Conservation (phyloP, 2,888 invertebrate genomes). For the Xanthia togata region DNA sequence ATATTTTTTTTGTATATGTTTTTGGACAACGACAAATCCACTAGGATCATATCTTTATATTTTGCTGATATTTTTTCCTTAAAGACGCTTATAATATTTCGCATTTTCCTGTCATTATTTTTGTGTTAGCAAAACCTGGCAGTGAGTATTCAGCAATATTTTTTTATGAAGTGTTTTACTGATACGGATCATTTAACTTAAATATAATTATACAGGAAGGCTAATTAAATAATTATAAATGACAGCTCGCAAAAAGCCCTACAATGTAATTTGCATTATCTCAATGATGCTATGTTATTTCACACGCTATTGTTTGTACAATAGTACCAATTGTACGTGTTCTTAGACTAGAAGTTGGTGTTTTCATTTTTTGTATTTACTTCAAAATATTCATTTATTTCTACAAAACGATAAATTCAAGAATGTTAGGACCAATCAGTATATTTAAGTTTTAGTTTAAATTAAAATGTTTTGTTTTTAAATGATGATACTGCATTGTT, state of each 20-base stretch:
- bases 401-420: not conserved
- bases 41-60: not conserved
- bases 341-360: not conserved
- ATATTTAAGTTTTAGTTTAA: not conserved
- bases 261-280: slow-evolving; percentile 40
- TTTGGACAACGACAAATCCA: too few species aligned
- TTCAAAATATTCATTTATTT: not conserved
- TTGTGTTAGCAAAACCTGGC: not conserved
- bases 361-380: slow-evolving; percentile 9
- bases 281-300: slow-evolving; percentile 23
- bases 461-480: not conserved
- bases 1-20: not conserved
- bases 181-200: not conserved
- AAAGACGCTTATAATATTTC: not conserved
- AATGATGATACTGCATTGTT: not conserved
- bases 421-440: too few species aligned
- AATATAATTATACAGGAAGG: slow-evolving; percentile 3
- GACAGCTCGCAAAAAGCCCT: slow-evolving; percentile 18
- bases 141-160: not conserved
- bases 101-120: not conserved
- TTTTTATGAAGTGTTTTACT: not conserved
- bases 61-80: not conserved
- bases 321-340: slow-evolving; percentile 7
- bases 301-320: slow-evolving; percentile 51
- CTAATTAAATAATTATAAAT: slow-evolving; percentile 7